phyloP scores from a whole-genome alignment of 2,888 invertebrate genomes.

The Drosophila parthenogenetica region DNA sequence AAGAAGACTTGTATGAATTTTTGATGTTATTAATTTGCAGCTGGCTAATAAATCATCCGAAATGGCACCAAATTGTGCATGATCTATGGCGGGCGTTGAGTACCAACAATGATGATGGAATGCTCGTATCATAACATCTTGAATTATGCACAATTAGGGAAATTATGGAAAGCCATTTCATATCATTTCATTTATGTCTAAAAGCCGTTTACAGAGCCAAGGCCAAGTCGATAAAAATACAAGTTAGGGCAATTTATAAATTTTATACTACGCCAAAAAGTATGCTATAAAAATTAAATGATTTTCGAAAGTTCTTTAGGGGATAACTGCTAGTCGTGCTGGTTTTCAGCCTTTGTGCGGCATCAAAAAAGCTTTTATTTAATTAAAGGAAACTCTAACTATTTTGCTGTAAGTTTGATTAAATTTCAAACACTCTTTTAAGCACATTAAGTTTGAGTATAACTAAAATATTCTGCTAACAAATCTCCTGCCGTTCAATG shows the following conservation, averaged over 20 bases:
- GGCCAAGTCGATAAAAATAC: slow-evolving; percentile 3
- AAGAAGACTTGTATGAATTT: slow-evolving; percentile 42
- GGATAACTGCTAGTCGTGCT: not conserved
- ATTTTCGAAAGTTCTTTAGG: not conserved
- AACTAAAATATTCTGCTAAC: not conserved
- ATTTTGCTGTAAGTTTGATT: not conserved
- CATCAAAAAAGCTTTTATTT: too few species aligned
- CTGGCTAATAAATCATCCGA: slow-evolving; percentile 60
- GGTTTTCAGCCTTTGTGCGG: too few species aligned
- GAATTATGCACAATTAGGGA: slow-evolving; percentile 36
- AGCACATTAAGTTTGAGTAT: not conserved
- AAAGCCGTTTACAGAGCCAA: not conserved
- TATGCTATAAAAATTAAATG: not conserved
- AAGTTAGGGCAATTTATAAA: not conserved
- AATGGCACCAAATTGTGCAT: slow-evolving; percentile 33
- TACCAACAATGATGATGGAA: slow-evolving; percentile 22
- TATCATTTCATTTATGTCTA: slow-evolving; percentile 23
- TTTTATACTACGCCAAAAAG: not conserved
- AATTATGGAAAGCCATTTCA: slow-evolving; percentile 29
- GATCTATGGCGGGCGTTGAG: slow-evolving; percentile 47
- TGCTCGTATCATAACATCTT: slow-evolving; percentile 5
- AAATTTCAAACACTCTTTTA: not conserved
- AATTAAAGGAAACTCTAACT: too few species aligned
- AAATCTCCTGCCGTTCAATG: not conserved
- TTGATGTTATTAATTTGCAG: slow-evolving; percentile 68